Evolutionary conservation across 2,113 vertebrate species (phyloP).

Genomic region (Cephalopholis sonnerati): DNA sequence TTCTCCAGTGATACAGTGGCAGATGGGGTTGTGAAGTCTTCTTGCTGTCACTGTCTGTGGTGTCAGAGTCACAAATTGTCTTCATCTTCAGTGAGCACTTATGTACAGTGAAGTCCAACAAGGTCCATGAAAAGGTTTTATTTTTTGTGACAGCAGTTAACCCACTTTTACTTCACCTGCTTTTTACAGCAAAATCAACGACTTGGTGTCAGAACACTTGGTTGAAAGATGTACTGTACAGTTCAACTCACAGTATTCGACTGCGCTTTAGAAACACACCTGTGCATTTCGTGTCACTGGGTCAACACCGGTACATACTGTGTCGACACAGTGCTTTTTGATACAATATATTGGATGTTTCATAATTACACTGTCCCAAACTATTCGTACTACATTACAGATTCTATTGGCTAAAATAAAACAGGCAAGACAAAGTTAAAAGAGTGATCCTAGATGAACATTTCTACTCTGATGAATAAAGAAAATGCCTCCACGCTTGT

Average conservation of each 20-base stretch:
- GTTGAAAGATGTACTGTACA: constrained; percentile 19
- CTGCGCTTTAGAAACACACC: constrained; percentile 1
- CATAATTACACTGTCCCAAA: constrained; percentile 8
- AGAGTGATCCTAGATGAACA: constrained; percentile 16
- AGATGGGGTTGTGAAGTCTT: not conserved
- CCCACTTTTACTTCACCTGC: constrained; percentile 13
- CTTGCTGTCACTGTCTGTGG: not conserved
- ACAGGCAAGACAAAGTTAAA: constrained; percentile 27
- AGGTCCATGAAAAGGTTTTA: not conserved
- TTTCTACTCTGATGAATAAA: constrained; percentile 6
- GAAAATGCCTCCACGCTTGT: constrained; percentile 19
- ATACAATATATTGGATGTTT: constrained; percentile 18
- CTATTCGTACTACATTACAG: constrained; percentile 8
- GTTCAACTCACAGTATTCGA: constrained; percentile 13
- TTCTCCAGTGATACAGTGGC: constrained; percentile 21
- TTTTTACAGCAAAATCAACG: not conserved
- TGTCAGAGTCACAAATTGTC: constrained; percentile 1
- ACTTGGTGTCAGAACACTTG: not conserved
- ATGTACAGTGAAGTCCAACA: constrained; percentile 23
- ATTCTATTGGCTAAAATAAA: constrained; percentile 20
- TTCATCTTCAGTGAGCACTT: constrained; percentile 26
- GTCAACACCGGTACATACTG: constrained; percentile 19
- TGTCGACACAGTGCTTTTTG: constrained; percentile 17
- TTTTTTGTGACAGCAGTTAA: constrained; percentile 26
- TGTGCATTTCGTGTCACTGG: constrained; percentile 18